Base-by-base conservation (phyloP, 2,113 vertebrate genomes). In the Nettapus auritus region DNA sequence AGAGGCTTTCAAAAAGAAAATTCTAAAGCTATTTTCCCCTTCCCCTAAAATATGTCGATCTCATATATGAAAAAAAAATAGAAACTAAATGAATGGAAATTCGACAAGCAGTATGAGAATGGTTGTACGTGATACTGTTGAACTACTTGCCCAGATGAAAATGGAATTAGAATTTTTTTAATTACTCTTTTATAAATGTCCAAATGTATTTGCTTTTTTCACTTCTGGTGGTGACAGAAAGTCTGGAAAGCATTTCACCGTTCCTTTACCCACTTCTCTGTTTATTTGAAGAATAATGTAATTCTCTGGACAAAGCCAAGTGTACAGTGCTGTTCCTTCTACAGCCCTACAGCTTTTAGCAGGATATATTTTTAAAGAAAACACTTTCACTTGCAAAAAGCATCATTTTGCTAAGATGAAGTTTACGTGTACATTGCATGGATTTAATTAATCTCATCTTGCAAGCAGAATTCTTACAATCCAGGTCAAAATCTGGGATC, bases 261-360 rank as follows among this genome's bases (percentile, higher is more conserved):
- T 86, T 89, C 42, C 56, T 95, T 77, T 82, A 68, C 29, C n/a
- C 33, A 36, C 22, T 63, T 82, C 55, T 94, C 59, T 89, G 28
- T 89, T 91, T 94, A 89, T 95, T 88, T 95, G 82, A 88, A 90
- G 82, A 94, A 82, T 86, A 91, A 86, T 1, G 4, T 96, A 80
- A 88, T 94, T 70, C 60, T 53, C 86, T 75, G 46, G 82, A 48
- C 42, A 71, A 60, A 78, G 82, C 79, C 68, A 90, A 68, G n/a
- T 55, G 25, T 62, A 23, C 28, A 23, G 56, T 74, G 22, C 55
- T 94, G 40, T 42, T 76, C 57, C 71, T 63, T 23, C 15, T 69
- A 19, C 20, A 87, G 29, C n/a, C 63, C 26, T 81, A 34, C 29
- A 52, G 21, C 5, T 91, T 78, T 75, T 64, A 78, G 74, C 33